Percentiles rank a stretch among this genome's conserved stretches.
Conservation (phyloP, 1,140 invertebrate genomes). For the Zaprionus africanus region DNA sequence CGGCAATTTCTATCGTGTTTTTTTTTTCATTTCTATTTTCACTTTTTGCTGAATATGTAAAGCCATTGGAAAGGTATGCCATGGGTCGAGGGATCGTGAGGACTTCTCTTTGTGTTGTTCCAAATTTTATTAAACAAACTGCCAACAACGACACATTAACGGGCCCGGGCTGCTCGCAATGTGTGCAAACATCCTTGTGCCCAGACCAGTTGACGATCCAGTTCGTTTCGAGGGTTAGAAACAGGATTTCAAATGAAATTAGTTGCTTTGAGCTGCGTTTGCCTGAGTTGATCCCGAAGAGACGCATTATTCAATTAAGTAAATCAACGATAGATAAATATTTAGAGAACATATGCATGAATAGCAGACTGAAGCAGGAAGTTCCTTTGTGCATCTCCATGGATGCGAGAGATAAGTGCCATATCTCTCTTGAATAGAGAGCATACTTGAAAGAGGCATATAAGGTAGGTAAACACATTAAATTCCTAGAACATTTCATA, state of each 20-base stretch:
- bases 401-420: not conserved
- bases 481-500: not conserved
- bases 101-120: slow-evolving; percentile 54
- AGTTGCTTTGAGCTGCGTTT: slow-evolving; percentile 33
- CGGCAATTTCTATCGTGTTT: slow-evolving; percentile 36
- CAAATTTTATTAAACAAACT: slow-evolving; percentile 75
- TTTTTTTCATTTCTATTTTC: slow-evolving; percentile 31
- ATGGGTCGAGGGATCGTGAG: slow-evolving; percentile 40
- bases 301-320: slow-evolving; percentile 54
- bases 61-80: slow-evolving; percentile 70
- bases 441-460: not conserved
- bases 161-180: not conserved
- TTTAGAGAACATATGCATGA: slow-evolving; percentile 33
- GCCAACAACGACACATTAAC: slow-evolving; percentile 60
- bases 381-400: not conserved
- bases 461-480: not conserved
- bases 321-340: slow-evolving; percentile 52
- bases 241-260: slow-evolving; percentile 36
- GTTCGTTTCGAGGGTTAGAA: slow-evolving; percentile 38
- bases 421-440: not conserved
- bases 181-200: slow-evolving; percentile 13
- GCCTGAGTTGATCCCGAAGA: slow-evolving; percentile 44
- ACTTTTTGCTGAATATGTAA: slow-evolving; percentile 28
- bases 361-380: not conserved
- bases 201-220: slow-evolving; percentile 18